Base-by-base conservation (phyloP, 2,797 vertebrate species). In the Salmo trutta region DNA sequence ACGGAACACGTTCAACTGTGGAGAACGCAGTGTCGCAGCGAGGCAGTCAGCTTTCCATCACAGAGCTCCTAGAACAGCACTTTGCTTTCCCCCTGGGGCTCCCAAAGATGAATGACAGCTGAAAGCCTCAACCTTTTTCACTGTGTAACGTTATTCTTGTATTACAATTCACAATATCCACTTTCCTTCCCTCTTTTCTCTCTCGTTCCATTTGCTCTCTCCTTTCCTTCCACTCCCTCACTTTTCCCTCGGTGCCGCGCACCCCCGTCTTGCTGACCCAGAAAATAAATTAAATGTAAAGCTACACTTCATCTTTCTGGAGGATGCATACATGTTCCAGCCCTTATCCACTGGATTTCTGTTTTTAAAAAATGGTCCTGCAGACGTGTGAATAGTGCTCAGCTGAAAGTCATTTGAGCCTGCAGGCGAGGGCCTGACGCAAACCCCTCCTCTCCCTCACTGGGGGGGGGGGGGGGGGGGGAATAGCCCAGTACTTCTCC, bases 341-440 rank as follows among this genome's bases (percentile, higher is more conserved):
- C 76, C 51, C 52, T 51, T 68, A 54, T 84, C 70, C 75, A 29
- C 10, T 52, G 21, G 64, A 14, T 3, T 67, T 75, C 74, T 67
- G 64, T n/a, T 74, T 33, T 33, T 47, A 41, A 8, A 27, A n/a
- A 19, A 19, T 41, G 59, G 53, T 31, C 73, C 24, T 52, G 12
- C 21, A 51, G 92, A 92, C 92, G 92, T 90, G 91, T 92, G 92
- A 93, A 90, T 90, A 84, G 83, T 85, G 82, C 86, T 86, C 80
- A 21, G 92, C 92, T 95, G 94, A 94, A 93, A 94, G 93, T 93
- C 87, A 95, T 95, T 94, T 94, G 83, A 86, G 81, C 79, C 88
- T 87, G 78, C 86, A 88, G 85, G 86, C 80, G 77, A 84, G 87
- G 81, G 85, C 84, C 83, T 90, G 86, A 88, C 33, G 81, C 87